These are phyloP conservation scores for Crotalus helleri DNA, from an alignment of 2,113 vertebrate genomes.

Conservation along the genomic window DNA sequence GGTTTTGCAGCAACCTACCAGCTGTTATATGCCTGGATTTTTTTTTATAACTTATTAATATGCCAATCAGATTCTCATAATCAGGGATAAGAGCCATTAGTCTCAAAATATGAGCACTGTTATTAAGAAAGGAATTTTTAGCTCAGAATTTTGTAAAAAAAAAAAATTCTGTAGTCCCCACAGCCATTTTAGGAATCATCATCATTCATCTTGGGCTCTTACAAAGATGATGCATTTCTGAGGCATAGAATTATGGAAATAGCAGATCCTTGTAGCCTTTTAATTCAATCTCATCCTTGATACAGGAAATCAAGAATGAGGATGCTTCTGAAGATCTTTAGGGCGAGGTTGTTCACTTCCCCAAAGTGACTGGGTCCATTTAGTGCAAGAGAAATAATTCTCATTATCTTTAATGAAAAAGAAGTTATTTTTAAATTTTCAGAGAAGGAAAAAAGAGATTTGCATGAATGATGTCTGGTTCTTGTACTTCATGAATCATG, in stretches of 20 bases:
- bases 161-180: constrained; percentile 26
- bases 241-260: not conserved
- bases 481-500: not conserved
- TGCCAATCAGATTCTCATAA: constrained; percentile 69
- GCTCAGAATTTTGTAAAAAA: constrained; percentile 28
- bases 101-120: constrained; percentile 59
- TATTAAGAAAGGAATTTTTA: constrained; percentile 27
- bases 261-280: not conserved
- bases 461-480: not conserved
- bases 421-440: not conserved
- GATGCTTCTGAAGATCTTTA: not conserved
- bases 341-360: not conserved
- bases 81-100: constrained; percentile 66
- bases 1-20: constrained; percentile 67
- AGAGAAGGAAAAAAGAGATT: not conserved
- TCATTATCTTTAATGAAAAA: not conserved
- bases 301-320: not conserved
- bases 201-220: not conserved
- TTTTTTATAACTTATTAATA: constrained; percentile 68
- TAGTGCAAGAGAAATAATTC: not conserved
- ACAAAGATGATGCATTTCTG: not conserved
- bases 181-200: not conserved
- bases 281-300: not conserved
- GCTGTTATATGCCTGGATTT: constrained; percentile 62
- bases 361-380: not conserved